Base-by-base conservation (phyloP, 2,888 invertebrate genomes). In the Dryobotodes eremita region DNA sequence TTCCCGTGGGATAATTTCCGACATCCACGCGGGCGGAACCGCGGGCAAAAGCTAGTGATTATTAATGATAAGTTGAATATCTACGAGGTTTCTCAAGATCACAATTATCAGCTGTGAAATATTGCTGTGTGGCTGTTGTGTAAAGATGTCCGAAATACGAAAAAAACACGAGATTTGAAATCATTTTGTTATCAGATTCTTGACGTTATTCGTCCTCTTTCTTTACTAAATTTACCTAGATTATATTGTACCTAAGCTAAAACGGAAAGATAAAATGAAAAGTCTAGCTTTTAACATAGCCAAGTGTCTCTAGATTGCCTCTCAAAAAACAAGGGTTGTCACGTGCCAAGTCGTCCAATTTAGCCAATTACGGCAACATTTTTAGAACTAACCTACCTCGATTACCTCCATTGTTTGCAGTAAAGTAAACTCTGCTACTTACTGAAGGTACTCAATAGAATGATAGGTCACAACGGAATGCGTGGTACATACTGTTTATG, bases 281-380 rank as follows among this genome's bases (percentile, higher is more conserved):
- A 10, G 15, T 68, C 0, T 50, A 20, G 4, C 5, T 72, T 36
- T 36, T 50, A 72, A 69, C 57, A 15, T 36, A 59, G 61, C 42
- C 57, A n/a, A 82, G n/a, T 55, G 17, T 42, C 64, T 57, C 55
- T 50, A 55, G 26, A 70, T 70, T 65, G 59, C 20, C 66, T 78
- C 36, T 74, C 36, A 71, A 62, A 83, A 61, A 72, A 55, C 72
- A 53, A 68, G 20, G 26, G 59, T 0, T 59, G n/a, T 15, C 46
- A 48, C 53, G 68, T 64, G 84, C 64, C 84, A 74, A 74, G 31
- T 66, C 10, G 62, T 23, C 61, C 79, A 73, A 73, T 78, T 78
- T 69, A 42, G 53, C 13, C 70, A 65, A 68, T 79, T 68, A 71
- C 20, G 66, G 71, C 46, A 68, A 50, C 50, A 71, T 75, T 83